A percentile compares a stretch with the other conserved stretches of the same genome.
phyloP scores from a whole-genome alignment of 2,888 invertebrate genomes.

The Eudasyphora cyanicolor region DNA sequence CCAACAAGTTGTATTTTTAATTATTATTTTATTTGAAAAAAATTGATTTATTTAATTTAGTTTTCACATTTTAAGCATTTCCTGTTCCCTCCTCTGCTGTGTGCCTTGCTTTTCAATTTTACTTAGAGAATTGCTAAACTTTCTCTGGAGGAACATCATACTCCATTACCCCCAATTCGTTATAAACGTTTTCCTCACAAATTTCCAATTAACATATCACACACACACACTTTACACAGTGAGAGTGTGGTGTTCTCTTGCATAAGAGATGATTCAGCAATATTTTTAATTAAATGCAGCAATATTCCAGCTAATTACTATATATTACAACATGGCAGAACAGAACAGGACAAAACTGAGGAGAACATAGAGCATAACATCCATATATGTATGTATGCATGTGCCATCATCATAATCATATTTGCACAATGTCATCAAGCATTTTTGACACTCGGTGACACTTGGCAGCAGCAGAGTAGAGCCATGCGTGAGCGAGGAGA shows the following conservation, averaged over 20 bases:
- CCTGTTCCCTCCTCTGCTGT: background rate
- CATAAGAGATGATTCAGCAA: background rate
- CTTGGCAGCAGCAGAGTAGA: conserved; percentile 2
- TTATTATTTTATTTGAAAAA: too few relatives aligned
- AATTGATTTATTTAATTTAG: too few relatives aligned
- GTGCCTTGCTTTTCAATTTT: background rate
- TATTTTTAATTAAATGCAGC: conserved; percentile 30
- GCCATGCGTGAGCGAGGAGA: background rate
- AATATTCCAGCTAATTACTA: conserved; percentile 17
- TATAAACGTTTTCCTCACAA: background rate
- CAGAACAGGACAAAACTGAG: background rate
- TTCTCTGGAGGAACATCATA: background rate
- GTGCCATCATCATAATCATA: conserved; percentile 24
- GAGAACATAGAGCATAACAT: background rate
- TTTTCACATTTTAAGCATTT: background rate
- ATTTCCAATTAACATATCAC: background rate
- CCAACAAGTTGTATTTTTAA: too few relatives aligned
- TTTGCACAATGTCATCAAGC: conserved; percentile 22
- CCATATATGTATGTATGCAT: background rate
- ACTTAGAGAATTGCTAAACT: background rate
- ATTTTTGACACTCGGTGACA: conserved; percentile 1
- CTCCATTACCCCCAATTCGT: background rate
- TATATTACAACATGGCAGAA: background rate
- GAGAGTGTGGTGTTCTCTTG: background rate
- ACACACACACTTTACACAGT: background rate